Conservation (phyloP, 2,113 vertebrate species). For the Atrichornis clamosus region DNA sequence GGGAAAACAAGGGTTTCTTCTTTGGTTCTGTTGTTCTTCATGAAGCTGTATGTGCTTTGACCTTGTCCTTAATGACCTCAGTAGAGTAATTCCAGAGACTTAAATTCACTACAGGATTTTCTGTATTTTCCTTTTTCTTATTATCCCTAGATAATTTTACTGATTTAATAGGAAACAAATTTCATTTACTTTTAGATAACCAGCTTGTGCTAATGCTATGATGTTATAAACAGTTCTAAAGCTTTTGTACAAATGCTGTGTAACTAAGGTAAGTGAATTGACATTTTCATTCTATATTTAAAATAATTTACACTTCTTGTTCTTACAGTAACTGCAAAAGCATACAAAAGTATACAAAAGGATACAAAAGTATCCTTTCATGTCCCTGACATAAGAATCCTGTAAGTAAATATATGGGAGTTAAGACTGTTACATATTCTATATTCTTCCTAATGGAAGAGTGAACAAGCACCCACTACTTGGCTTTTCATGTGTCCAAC, state of each 20-base stretch:
- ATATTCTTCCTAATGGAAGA: neutral
- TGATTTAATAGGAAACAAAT: slow-evolving; percentile 2
- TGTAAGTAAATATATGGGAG: neutral
- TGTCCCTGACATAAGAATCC: neutral
- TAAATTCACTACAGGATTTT: neutral
- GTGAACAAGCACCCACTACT: neutral
- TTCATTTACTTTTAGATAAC: neutral
- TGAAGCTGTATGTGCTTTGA: neutral
- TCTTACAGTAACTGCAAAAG: neutral
- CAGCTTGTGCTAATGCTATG: neutral
- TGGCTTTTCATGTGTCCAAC: neutral
- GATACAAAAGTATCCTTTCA: neutral
- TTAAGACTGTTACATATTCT: neutral
- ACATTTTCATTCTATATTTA: neutral
- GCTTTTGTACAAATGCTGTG: neutral
- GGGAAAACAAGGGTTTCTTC: slow-evolving; percentile 7
- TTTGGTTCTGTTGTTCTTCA: neutral
- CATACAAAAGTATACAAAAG: too few relatives aligned
- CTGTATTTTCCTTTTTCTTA: slow-evolving; percentile 9
- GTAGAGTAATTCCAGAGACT: neutral
- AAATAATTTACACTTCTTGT: neutral
- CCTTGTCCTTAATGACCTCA: neutral
- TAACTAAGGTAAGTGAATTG: neutral
- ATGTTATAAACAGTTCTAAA: neutral
- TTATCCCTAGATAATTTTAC: neutral